Evolutionary conservation across 2,113 vertebrate genomes (phyloP).

Genomic region (Scatophagus argus): DNA sequence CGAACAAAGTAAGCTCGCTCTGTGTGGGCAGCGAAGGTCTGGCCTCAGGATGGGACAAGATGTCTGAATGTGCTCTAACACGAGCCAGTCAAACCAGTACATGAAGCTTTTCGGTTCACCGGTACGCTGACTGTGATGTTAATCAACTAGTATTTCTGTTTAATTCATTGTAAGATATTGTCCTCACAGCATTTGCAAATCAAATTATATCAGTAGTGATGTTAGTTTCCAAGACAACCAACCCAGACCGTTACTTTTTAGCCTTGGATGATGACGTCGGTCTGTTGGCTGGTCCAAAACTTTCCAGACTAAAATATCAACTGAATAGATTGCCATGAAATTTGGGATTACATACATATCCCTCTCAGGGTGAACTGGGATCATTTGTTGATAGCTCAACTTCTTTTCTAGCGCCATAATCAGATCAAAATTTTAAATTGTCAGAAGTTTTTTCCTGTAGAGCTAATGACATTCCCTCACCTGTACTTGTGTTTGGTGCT

Average conservation of each 20-base stretch:
- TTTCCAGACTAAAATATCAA: not conserved
- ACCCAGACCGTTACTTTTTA: not conserved
- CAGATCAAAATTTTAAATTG: not conserved
- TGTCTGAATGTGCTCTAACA: conserved; percentile 32
- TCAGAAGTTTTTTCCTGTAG: no score
- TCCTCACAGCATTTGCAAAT: not conserved
- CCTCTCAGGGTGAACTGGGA: not conserved
- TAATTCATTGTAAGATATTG: not conserved
- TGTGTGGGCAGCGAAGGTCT: conserved; percentile 59
- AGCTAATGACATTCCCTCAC: no score
- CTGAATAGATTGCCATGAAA: not conserved
- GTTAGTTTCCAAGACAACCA: conserved; percentile 29
- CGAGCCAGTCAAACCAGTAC: conserved; percentile 21
- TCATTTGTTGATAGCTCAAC: not conserved
- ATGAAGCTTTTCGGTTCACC: conserved; percentile 1
- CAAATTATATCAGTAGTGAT: not conserved
- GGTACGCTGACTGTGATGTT: not conserved
- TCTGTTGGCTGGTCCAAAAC: not conserved
- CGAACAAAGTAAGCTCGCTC: conserved; percentile 30
- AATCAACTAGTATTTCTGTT: not conserved
- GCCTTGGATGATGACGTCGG: not conserved
- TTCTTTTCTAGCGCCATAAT: not conserved
- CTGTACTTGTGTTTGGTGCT: not conserved
- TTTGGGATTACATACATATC: not conserved
- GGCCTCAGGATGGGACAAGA: conserved; percentile 43